Conservation (phyloP, 2,888 invertebrate species). For the Drosophila borborema region DNA sequence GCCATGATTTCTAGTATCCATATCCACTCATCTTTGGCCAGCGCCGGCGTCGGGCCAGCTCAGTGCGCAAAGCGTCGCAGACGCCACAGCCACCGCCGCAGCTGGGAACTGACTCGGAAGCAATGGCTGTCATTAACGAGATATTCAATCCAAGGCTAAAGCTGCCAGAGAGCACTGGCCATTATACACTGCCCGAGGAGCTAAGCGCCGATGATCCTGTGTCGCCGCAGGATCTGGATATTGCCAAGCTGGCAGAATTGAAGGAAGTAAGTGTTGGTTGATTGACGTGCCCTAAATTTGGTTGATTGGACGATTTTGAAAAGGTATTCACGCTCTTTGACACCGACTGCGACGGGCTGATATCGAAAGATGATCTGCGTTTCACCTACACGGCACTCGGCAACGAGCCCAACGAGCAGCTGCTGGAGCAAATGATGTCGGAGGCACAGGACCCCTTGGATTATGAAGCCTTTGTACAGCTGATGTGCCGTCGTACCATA, state of each 20-base stretch:
- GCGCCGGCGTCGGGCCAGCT: conserved; percentile 82
- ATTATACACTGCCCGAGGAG: conserved; percentile 82
- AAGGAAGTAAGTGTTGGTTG: conserved; percentile 86
- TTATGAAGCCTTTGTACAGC: conserved; percentile 88
- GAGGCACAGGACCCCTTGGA: conserved; percentile 88
- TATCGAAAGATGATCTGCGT: conserved; percentile 88
- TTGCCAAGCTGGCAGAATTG: conserved; percentile 88
- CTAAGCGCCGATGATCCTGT: conserved; percentile 84
- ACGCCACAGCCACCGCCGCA: conserved; percentile 61
- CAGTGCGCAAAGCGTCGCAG: conserved; percentile 75
- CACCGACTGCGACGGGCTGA: conserved; percentile 88
- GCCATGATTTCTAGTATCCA: conserved; percentile 1
- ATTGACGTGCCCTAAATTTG: not conserved
- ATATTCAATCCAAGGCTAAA: conserved; percentile 84
- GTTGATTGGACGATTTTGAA: conserved; percentile 11
- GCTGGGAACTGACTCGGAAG: conserved; percentile 78
- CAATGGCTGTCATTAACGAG: conserved; percentile 84
- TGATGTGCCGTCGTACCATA: conserved; percentile 87
- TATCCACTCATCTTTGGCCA: conserved; percentile 17
- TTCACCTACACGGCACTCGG: conserved; percentile 88
- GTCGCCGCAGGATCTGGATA: conserved; percentile 87
- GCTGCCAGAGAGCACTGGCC: conserved; percentile 81
- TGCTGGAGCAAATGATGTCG: conserved; percentile 87
- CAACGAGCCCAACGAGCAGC: conserved; percentile 86
- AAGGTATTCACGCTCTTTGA: conserved; percentile 89